phyloP scores from a whole-genome alignment of 2,888 invertebrate species.

The Melanchra persicariae region DNA sequence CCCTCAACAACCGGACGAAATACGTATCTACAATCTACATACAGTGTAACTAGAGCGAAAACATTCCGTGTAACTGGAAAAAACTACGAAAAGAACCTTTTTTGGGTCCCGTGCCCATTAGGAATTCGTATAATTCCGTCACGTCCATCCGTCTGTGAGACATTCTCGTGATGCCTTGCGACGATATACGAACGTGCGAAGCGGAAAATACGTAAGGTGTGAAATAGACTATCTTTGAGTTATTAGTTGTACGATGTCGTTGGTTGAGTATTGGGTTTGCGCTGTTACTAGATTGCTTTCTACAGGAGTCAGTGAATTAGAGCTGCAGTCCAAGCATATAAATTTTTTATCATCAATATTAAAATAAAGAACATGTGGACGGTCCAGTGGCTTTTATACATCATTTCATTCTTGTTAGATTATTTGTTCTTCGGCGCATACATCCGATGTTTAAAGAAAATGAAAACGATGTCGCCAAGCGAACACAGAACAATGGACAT shows the following conservation, averaged over 20 bases:
- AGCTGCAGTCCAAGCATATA: not conserved
- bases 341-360: not conserved
- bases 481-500: slow-evolving; percentile 33
- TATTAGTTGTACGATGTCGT: slow-evolving; percentile 22
- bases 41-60: slow-evolving; percentile 35
- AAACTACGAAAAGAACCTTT: slow-evolving; percentile 58
- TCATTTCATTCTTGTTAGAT: not conserved
- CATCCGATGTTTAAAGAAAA: not conserved
- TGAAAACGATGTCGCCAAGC: slow-evolving; percentile 13
- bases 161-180: slow-evolving; percentile 52
- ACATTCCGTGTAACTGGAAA: slow-evolving; percentile 48
- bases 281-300: not conserved
- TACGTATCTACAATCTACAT: slow-evolving; percentile 29
- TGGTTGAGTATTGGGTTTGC: not conserved
- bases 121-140: slow-evolving; percentile 63
- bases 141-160: slow-evolving; percentile 57
- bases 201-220: slow-evolving; percentile 17
- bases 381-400: not conserved
- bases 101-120: slow-evolving; percentile 54
- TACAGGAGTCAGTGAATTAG: not conserved
- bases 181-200: slow-evolving; percentile 35
- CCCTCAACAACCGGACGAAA: slow-evolving; percentile 3
- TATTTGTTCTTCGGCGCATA: slow-evolving; percentile 1
- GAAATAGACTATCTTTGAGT: slow-evolving; percentile 12
- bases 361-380: not conserved